phyloP scores from a whole-genome alignment of 2,113 vertebrate species.

The Ophiodon elongatus region DNA sequence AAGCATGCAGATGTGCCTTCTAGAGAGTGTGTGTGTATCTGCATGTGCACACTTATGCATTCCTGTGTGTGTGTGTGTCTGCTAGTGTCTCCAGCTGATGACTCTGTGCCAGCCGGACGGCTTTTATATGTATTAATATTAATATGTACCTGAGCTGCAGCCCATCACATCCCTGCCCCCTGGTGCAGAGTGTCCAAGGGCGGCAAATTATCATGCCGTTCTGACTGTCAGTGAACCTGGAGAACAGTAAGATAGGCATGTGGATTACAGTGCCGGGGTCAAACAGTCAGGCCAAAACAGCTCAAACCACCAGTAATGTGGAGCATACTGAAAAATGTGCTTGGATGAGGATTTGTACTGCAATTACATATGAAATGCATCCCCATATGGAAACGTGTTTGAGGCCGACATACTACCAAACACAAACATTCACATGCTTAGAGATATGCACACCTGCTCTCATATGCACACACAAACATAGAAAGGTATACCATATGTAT shows the following conservation, averaged over 20 bases:
- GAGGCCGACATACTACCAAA: constrained; percentile 15
- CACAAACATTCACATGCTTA: constrained; percentile 1
- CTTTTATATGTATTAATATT: constrained; percentile 89
- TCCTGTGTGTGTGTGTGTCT: constrained; percentile 29
- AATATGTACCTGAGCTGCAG: constrained; percentile 82
- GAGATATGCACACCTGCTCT: constrained; percentile 17
- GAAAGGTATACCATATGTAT: constrained; percentile 37
- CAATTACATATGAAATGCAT: constrained; percentile 48
- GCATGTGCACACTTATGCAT: constrained; percentile 40
- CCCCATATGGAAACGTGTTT: constrained; percentile 20
- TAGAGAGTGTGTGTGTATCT: constrained; percentile 21
- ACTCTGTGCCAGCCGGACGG: constrained; percentile 79
- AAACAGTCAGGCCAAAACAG: constrained; percentile 77
- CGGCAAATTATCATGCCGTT: constrained; percentile 80
- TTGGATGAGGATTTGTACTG: constrained; percentile 50
- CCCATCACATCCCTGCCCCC: constrained; percentile 76
- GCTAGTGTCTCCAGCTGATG: constrained; percentile 66
- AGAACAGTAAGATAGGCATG: constrained; percentile 62
- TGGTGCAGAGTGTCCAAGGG: constrained; percentile 80
- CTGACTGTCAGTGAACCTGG: constrained; percentile 70
- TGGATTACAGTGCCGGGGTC: constrained; percentile 68
- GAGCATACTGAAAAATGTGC: constrained; percentile 49
- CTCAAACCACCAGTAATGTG: constrained; percentile 61
- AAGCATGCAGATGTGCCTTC: constrained; percentile 65
- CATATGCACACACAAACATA: constrained; percentile 14